Evolutionary conservation across 2,797 vertebrate genomes (phyloP).

Genomic region (Sciurus carolinensis): DNA sequence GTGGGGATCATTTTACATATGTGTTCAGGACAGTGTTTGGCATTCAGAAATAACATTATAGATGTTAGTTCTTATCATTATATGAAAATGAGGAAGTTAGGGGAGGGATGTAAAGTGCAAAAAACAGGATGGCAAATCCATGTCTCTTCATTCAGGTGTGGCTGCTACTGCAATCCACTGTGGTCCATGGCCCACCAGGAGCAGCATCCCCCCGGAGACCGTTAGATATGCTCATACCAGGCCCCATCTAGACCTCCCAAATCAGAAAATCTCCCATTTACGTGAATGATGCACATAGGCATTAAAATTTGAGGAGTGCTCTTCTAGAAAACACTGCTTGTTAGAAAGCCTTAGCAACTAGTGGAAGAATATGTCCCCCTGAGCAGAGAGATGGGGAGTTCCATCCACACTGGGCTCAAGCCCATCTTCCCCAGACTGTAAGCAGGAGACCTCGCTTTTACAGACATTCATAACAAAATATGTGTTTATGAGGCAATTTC

Average conservation of each 20-base stretch:
- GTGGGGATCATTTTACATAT: background rate
- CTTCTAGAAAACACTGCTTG: background rate
- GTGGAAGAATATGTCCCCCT: background rate
- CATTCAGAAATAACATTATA: slow-evolving; percentile 44
- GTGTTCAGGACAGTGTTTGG: background rate
- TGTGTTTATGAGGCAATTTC: slow-evolving; percentile 77
- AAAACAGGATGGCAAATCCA: background rate
- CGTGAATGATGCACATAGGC: background rate
- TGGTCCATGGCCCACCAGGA: too few relatives aligned
- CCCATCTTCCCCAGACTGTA: background rate
- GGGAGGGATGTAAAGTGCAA: background rate
- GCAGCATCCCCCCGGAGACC: background rate
- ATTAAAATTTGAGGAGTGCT: background rate
- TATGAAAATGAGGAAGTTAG: background rate
- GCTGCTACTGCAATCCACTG: background rate
- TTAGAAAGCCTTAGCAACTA: background rate
- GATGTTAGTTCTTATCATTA: background rate
- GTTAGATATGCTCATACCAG: background rate
- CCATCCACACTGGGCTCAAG: background rate
- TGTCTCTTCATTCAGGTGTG: background rate
- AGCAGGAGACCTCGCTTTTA: slow-evolving; percentile 40
- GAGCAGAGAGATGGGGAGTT: background rate
- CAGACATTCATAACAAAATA: slow-evolving; percentile 55
- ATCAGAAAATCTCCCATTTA: background rate
- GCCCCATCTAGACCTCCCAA: background rate